Percentiles rank a stretch among this genome's conserved stretches.
Evolutionary conservation across 2,797 vertebrate genomes (phyloP).

Genomic region (Spatula clypeata): DNA sequence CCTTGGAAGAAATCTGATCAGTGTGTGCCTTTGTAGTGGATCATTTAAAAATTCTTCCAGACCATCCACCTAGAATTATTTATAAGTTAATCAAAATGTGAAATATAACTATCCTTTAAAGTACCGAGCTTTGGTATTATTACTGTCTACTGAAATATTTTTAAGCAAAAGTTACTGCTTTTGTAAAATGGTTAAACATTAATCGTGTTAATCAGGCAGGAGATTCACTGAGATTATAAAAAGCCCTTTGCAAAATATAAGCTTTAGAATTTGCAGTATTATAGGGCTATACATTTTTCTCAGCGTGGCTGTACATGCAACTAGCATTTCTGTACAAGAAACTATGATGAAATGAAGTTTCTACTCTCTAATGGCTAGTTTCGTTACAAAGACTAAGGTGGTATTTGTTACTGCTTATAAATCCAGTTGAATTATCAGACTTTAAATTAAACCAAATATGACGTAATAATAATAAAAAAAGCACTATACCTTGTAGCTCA

Average conservation of each 20-base stretch:
- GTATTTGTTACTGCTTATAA: not conserved
- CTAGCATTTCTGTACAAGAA: not conserved
- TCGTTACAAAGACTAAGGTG: not conserved
- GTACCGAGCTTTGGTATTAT: not conserved
- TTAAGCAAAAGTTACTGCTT: not conserved
- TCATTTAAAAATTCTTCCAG: slow-evolving; percentile 92
- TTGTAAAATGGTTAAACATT: slow-evolving; percentile 12
- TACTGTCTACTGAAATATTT: not conserved
- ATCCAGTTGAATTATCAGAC: not conserved
- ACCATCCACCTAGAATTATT: slow-evolving; percentile 88
- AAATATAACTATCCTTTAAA: not conserved
- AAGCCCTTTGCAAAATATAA: slow-evolving; percentile 1
- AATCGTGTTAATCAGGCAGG: not conserved
- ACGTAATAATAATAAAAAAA: not conserved
- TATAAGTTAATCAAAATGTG: slow-evolving; percentile 14
- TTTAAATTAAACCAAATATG: not conserved
- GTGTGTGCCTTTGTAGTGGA: slow-evolving; percentile 91
- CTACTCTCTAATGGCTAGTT: not conserved
- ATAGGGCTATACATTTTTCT: not conserved
- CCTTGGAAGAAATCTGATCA: slow-evolving; percentile 89
- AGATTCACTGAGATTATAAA: slow-evolving; percentile 4
- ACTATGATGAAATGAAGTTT: not conserved
- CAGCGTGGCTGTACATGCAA: not conserved
- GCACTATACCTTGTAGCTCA: slow-evolving; percentile 92
- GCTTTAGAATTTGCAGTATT: not conserved